Evolutionary conservation across 2,888 invertebrate genomes (phyloP), one percentile per base, ranked within the genome.

Genomic region (Sarcophaga rosellei): DNA sequence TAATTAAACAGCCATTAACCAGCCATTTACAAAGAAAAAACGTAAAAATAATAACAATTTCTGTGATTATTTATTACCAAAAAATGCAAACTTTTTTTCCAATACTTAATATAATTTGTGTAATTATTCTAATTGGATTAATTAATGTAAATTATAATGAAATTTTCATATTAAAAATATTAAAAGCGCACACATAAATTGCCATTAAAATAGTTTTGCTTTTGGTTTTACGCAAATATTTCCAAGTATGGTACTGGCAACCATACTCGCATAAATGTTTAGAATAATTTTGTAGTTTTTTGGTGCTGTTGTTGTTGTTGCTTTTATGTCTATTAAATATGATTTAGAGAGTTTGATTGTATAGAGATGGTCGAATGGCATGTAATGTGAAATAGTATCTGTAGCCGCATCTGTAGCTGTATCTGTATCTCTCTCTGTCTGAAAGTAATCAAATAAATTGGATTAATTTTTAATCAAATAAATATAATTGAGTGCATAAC

Each of bases 131-230:
- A 85, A 78, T 81, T 74, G 53, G 20, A 63, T 81, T 77, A 74
- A 85, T 81, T 81, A 78, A 81, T 85, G 65, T 77, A 75, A 81
- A 63, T 78, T 74, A 70, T 62, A 57, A 75, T 59, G 21, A 84
- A 61, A 74, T 23, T 74, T 68, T 2, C 53, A 53, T 70, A 53
- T n/a, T 23, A 75, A 59, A 75, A 59, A 65, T 61, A 21, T 35
- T 57, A 21, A 44, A 80, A 59, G 20, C 47, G 10, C 35, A 47
- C n/a, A 12, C 20, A 66, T 59, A 80, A 73, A 73, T 59, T 63
- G 44, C 12, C n/a, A 59, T 79, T 80, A 66, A 80, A 65, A 66
- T 73, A 15, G 15, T 59, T 61, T 45, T 11, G 35, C 35, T 10
- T 35, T 10, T 35, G 35, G 35, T 35, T 35, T 35, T 35, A 35